These are phyloP conservation scores for Noctua fimbriata DNA, from an alignment of 2,888 invertebrate species.

Conservation along the genomic window DNA sequence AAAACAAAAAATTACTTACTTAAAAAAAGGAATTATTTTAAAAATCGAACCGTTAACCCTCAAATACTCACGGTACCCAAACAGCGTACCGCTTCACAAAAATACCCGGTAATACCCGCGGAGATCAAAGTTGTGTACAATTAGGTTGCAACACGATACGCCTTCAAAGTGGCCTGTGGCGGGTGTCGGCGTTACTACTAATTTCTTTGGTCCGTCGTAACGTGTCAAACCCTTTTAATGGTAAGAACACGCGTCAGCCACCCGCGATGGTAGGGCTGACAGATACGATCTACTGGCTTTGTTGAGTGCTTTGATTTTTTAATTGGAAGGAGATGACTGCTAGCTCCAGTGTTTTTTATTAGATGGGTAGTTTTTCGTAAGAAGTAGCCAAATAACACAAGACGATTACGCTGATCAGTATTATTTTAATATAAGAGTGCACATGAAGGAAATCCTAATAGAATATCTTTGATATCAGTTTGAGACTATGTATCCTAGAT, in stretches of 20 bases:
- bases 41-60: constrained; percentile 36
- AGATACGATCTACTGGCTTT: constrained; percentile 41
- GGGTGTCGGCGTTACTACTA: constrained; percentile 70
- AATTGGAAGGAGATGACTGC: constrained; percentile 7
- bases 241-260: constrained; percentile 77
- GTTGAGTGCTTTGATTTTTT: constrained; percentile 30
- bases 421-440: background rate
- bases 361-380: background rate
- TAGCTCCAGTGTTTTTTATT: background rate
- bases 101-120: constrained; percentile 75
- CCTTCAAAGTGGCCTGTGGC: constrained; percentile 64
- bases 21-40: background rate
- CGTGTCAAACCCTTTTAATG: constrained; percentile 84
- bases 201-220: constrained; percentile 84
- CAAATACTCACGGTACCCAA: constrained; percentile 56
- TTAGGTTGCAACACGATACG: constrained; percentile 76
- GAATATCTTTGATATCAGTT: background rate
- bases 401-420: background rate
- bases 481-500: background rate
- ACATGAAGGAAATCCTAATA: background rate
- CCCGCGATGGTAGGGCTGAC: constrained; percentile 76
- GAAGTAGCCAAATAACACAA: background rate
- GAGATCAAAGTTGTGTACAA: constrained; percentile 86
- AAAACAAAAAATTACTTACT: background rate
- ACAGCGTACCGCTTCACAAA: constrained; percentile 54